phyloP scores from a whole-genome alignment of 1,140 invertebrate species.

The Leptinotarsa texana region DNA sequence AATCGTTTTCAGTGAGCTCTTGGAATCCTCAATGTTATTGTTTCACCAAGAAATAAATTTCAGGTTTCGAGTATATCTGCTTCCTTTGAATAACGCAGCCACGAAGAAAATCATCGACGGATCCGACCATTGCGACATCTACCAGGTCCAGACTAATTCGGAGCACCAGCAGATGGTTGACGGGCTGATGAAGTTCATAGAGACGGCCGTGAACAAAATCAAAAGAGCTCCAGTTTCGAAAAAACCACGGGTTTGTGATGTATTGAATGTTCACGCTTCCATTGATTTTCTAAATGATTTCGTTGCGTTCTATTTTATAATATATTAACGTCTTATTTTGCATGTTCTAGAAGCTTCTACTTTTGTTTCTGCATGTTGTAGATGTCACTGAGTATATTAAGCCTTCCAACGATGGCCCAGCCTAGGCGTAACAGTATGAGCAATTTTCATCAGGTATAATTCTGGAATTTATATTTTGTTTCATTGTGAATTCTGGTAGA shows the following conservation, averaged over 20 bases:
- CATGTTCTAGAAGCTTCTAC: slow-evolving; percentile 44
- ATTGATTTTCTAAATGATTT: not conserved
- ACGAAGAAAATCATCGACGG: slow-evolving; percentile 75
- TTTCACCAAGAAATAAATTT: not conserved
- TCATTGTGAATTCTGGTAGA: slow-evolving; percentile 5
- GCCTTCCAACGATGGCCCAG: slow-evolving; percentile 49
- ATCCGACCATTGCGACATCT: slow-evolving; percentile 79
- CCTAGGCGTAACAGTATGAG: slow-evolving; percentile 56
- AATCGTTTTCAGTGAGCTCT: too few relatives aligned
- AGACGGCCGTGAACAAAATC: slow-evolving; percentile 88
- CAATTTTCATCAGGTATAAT: slow-evolving; percentile 49
- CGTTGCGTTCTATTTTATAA: not conserved
- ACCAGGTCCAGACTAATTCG: slow-evolving; percentile 63
- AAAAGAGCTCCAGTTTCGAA: slow-evolving; percentile 69
- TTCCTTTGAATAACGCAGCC: slow-evolving; percentile 75
- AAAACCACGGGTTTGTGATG: slow-evolving; percentile 64
- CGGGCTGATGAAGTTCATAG: slow-evolving; percentile 85
- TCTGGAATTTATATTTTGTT: slow-evolving; percentile 10
- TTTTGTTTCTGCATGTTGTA: slow-evolving; percentile 54
- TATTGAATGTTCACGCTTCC: slow-evolving; percentile 11
- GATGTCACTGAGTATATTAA: slow-evolving; percentile 55
- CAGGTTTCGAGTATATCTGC: slow-evolving; percentile 79
- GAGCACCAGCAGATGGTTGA: slow-evolving; percentile 71
- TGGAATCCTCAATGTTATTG: too few relatives aligned
- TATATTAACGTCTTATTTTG: slow-evolving; percentile 39